Percentiles rank a stretch among this genome's conserved stretches.
phyloP scores from a whole-genome alignment of 2,797 vertebrate genomes.

The Apodemus agrarius region DNA sequence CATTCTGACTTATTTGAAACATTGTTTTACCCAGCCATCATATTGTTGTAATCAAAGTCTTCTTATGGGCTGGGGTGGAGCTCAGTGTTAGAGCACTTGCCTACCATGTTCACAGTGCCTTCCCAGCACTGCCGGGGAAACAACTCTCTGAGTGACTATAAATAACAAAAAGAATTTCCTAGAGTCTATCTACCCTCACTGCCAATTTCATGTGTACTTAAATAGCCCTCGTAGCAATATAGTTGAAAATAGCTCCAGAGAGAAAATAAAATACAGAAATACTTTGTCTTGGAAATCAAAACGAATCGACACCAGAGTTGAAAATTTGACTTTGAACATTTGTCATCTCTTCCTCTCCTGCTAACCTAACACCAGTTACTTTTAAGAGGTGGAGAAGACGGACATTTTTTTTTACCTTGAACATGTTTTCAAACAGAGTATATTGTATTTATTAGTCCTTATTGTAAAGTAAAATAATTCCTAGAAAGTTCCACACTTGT shows the following conservation, averaged over 20 bases:
- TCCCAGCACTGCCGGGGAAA: background rate
- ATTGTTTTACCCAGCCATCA: slow-evolving; percentile 39
- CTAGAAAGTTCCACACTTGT: slow-evolving; percentile 34
- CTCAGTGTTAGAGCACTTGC: too few species aligned
- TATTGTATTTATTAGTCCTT: slow-evolving; percentile 9
- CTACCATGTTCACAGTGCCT: background rate
- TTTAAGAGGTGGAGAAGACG: slow-evolving; percentile 37
- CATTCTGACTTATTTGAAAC: slow-evolving; percentile 43
- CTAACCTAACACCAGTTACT: background rate
- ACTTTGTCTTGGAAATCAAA: slow-evolving; percentile 45
- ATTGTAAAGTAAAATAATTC: background rate
- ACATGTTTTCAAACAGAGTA: background rate
- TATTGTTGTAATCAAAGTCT: slow-evolving; percentile 43
- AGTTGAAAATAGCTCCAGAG: slow-evolving; percentile 47
- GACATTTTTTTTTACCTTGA: background rate
- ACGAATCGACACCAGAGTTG: background rate
- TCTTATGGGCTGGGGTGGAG: background rate
- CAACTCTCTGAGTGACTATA: slow-evolving; percentile 29
- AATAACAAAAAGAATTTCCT: slow-evolving; percentile 3
- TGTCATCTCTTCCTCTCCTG: slow-evolving; percentile 14
- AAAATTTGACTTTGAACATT: slow-evolving; percentile 14
- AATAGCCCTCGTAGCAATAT: background rate
- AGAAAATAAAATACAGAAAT: slow-evolving; percentile 45
- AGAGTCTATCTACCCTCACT: slow-evolving; percentile 22
- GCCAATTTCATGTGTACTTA: slow-evolving; percentile 41